A percentile compares a stretch with the other conserved stretches of the same genome.
phyloP scores from a whole-genome alignment of 2,113 vertebrate species.

The Falco punctatus region DNA sequence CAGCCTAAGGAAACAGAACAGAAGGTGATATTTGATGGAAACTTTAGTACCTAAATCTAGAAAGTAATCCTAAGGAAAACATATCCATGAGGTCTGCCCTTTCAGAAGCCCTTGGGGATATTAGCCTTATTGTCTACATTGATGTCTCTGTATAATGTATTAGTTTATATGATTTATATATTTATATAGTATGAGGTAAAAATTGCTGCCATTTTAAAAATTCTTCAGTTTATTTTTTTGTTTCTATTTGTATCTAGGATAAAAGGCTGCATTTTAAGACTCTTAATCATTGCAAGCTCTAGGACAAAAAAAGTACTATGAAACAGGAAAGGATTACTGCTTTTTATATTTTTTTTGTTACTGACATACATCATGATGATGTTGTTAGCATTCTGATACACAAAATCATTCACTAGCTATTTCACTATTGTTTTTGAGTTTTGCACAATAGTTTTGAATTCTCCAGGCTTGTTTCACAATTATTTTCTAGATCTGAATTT shows the following conservation, averaged over 20 bases:
- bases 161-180: background rate
- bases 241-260: background rate
- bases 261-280: background rate
- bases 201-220: background rate
- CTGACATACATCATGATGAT: background rate
- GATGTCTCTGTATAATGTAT: background rate
- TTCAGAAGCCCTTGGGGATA: background rate
- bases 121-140: background rate
- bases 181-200: background rate
- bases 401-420: background rate
- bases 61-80: background rate
- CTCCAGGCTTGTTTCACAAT: background rate
- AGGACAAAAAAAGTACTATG: background rate
- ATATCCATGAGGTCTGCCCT: background rate
- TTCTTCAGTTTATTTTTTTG: background rate
- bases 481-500: background rate
- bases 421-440: background rate
- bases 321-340: background rate
- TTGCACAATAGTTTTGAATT: background rate
- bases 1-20: background rate
- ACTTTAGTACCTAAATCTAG: background rate
- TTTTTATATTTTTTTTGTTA: background rate
- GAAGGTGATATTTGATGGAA: background rate
- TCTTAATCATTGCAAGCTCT: background rate
- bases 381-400: background rate